These are phyloP conservation scores for Xiphorhynchus elegans DNA, from an alignment of 2,113 vertebrate genomes.

Conservation along the genomic window DNA sequence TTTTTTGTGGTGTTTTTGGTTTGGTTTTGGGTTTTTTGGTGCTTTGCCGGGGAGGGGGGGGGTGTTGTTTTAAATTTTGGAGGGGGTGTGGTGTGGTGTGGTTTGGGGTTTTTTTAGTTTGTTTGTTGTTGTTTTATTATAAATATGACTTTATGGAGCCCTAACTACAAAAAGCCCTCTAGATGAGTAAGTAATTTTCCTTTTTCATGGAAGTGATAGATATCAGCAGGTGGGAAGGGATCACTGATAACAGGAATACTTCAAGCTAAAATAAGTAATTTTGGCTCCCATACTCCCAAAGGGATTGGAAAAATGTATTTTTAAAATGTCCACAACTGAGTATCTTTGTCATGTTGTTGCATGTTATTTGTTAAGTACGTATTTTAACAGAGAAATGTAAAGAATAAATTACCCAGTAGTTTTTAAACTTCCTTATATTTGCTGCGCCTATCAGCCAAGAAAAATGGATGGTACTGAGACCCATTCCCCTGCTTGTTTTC, in stretches of 20 bases:
- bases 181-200: background rate
- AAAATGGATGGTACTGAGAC: fast-evolving
- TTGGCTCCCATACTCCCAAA: background rate
- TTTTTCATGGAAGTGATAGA: background rate
- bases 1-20: no score
- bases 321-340: background rate
- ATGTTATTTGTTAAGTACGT: background rate
- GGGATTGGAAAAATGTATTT: background rate
- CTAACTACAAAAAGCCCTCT: background rate
- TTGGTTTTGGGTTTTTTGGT: no score
- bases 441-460: background rate
- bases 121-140: background rate
- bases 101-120: background rate
- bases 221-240: background rate
- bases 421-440: background rate
- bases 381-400: background rate
- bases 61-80: no score
- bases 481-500: background rate
- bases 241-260: background rate
- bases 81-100: background rate
- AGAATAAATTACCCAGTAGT: background rate
- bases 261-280: background rate
- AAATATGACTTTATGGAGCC: background rate
- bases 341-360: background rate
- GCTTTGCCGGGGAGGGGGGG: no score